Base-by-base conservation (phyloP, 2,113 vertebrate genomes). In the Tychaedon coryphoeus region DNA sequence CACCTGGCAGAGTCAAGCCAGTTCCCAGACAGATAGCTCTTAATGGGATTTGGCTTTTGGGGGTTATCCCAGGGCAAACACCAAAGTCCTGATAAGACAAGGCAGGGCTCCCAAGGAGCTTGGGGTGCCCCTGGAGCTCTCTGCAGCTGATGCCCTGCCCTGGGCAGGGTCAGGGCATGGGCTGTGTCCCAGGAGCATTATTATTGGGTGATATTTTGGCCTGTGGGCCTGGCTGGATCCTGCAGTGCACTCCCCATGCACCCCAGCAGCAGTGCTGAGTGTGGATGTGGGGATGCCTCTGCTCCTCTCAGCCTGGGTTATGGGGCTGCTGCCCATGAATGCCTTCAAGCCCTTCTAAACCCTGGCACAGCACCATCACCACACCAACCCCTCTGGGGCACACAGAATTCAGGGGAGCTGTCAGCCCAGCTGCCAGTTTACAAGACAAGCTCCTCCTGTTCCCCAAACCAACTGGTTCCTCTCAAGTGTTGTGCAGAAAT, bases 201-300 rank as follows among this genome's bases (percentile, higher is more conserved):
- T 40, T 7, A 73, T 45, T 76, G 77, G 33, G 16, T 8, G 54
- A 24, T 75, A 0, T 5, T 65, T 33, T 57, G 69, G 73, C 5
- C 73, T 26, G 34, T 3, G 47, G 22, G n/a, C 25, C 73, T 45
- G 91, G 33, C 50, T 3, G 0, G 42, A 5, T 5, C 42, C 82
- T 34, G 48, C 43, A 43, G 4, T 1, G 19, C 19, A 0, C 9
- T 12, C 28, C 22, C 61, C 12, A 0, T 1, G 28, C 8, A 4
- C 7, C 47, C 42, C 75, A 42, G 5, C 66, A n/a, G 45, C 65
- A 54, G n/a, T 10, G 12, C 50, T 17, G 26, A 11, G 36, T 13
- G 4, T 0, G 38, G 43, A 2, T 0, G 2, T 12, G 71, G 74
- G 36, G 50, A 23, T 1, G 4, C 0, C 25, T 12, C 42, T 17